Base-by-base conservation (phyloP, 2,113 vertebrate species). In the Brachyistius frenatus region DNA sequence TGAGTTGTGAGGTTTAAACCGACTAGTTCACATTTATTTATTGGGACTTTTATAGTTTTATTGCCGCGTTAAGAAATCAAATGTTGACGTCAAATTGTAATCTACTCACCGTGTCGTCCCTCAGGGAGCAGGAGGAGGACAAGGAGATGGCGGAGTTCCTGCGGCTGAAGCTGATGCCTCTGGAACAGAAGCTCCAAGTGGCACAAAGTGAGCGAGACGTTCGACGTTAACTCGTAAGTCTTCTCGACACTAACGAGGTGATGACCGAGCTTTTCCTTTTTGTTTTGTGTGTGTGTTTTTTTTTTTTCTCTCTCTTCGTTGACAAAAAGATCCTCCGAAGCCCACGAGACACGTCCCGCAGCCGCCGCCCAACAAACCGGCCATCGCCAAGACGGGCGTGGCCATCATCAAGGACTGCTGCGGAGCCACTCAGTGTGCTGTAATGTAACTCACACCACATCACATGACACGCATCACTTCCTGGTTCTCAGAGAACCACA, bases 321-420 rank as follows among this genome's bases (percentile, higher is more conserved):
- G 2, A 36, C 49, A 55, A 23, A 32, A 94, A 99, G 98, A 94
- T 91, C 92, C 95, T 66, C 92, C 95, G 50, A 95, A 96, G 88
- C 94, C 96, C 84, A 97, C 96, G 96, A 96, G 96, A 93, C 93
- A 93, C 33, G 83, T 86, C 46, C 77, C 63, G 5, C 96, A 97
- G 73, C 96, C 93, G 16, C 98, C 97, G 30, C 94, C 96, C 57
- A 96, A 94, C 95, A 99, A 99, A 91, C 97, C 97, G 37, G 96
- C 95, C 11, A 94, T 99, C 75, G 94, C 96, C 89, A 98, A 97
- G 90, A 96, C 96, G n/a, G 97, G 97, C 73, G 90, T 93, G 63
- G 96, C 97, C 37, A 94, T 99, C 72, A 97, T 99, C 73, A 99
- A 97, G 90, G 98, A 99, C 94, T 99, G 98, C 94, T 99, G 98